Base-by-base conservation (phyloP, 2,113 vertebrate species). In the Diglossa brunneiventris region DNA sequence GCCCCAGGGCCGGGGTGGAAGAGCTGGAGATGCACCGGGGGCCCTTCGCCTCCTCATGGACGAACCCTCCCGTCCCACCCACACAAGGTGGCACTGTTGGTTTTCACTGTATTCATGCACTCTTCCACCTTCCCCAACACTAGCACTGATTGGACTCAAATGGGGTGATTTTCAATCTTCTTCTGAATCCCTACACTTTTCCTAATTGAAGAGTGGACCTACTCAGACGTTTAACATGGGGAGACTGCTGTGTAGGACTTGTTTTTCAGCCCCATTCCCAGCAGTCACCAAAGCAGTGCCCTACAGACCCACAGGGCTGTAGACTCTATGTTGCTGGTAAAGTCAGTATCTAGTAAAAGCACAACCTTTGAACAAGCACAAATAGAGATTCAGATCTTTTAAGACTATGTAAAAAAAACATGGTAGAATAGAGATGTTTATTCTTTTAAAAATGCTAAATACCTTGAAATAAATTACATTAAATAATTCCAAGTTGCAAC, bases 21-120 rank as follows among this genome's bases (percentile, higher is more conserved):
- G 13, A 61, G 58, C 79, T 37, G 78, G 56, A 22, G 39, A 42
- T 10, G 11, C 15, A 30, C 3, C 7, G 3, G 46, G 50, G 46
- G 11, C 56, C 58, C 18, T 56, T 23, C 37, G 8, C 9, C 31
- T 41, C 73, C 41, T 55, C 74, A 3, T 2, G 56, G 62, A 28
- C 11, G 4, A 92, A 37, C 30, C 58, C 22, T 64, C 87, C 58
- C 12, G 41, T 30, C 24, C 70, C 88, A 49, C 49, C 90, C 85
- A 69, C 90, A 96, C 56, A 84, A 95, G 95, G 82, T 90, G 95
- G 94, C 95, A 96, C 92, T 94, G 77, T 74, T 84, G 77, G 39
- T 77, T 87, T 63, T 81, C 81, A 58, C 59, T n/a, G 27, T 8
- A 4, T 7, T 3, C 17, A 1, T 3, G 13, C 15, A 9, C 37